These are phyloP conservation scores for Panthera tigris DNA, from an alignment of 2,113 vertebrate genomes.

Conservation along the genomic window DNA sequence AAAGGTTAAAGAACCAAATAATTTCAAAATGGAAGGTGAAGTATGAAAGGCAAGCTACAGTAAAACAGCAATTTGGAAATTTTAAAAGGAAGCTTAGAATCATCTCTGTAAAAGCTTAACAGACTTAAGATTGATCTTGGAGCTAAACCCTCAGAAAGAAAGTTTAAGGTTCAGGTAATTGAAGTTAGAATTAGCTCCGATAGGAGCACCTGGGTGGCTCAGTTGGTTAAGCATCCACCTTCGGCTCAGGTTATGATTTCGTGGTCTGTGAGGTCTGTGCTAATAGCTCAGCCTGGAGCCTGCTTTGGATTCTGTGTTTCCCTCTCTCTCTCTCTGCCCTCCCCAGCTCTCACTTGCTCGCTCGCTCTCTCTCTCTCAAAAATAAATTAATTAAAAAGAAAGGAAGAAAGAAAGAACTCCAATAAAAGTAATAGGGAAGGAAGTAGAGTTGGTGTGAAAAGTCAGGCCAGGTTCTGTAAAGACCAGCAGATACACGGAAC, in stretches of 20 bases:
- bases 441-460: background rate
- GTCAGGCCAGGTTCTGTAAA: background rate
- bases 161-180: background rate
- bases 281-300: no score
- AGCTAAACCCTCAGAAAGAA: background rate
- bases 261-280: no score
- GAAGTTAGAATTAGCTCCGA: background rate
- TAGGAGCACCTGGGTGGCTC: background rate
- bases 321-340: no score
- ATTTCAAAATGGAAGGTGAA: background rate
- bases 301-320: no score
- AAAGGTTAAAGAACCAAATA: background rate
- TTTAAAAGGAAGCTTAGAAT: background rate
- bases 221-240: no score
- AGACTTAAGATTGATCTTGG: background rate
- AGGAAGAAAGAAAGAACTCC: background rate
- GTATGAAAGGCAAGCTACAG: background rate
- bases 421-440: background rate
- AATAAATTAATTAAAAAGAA: no score
- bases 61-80: background rate
- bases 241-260: no score
- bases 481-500: fast-evolving
- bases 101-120: background rate
- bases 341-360: no score
- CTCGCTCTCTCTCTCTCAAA: no score